Evolutionary conservation across 2,113 vertebrate genomes (phyloP), one percentile per base, ranked within the genome.

Genomic region (Talpa occidentalis): DNA sequence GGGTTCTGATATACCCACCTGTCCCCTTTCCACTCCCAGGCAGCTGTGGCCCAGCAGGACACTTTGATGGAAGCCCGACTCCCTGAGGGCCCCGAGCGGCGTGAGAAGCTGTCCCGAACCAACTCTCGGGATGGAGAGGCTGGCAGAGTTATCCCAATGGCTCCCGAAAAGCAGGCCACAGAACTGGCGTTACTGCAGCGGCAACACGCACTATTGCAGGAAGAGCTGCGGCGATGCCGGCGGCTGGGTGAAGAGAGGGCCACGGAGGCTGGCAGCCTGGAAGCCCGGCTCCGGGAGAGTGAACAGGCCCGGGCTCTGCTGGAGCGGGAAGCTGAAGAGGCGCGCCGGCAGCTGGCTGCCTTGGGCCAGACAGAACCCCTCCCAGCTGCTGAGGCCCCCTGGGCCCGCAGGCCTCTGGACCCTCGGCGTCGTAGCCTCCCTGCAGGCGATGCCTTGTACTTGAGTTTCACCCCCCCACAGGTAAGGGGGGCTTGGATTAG

Each of bases 161-260:
- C 92, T 0, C 95, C 98, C 0, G 97, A 98, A 0, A 98, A 98
- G 8, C 96, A 97, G 8, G 74, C 96, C 59, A 97, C 98, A 0
- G 99, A 99, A 67, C 98, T 99, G 95, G 98, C 98, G 0, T 96
- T 99, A 35, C 97, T 99, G 60, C 99, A 99, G 96, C 98, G 99
- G 42, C 99, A 99, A 3, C 99, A 99, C 64, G 96, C 98, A 0
- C 98, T 99, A 64, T 95, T 99, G 77, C 99, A 99, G 97, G 99
- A 99, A 66, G 99, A 99, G 97, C 98, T 99, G 79, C 97, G 98
- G 6, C 98, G 99, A 73, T 98, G 99, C 88, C 97, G 98, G 35
- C 95, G 97, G 49, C 96, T 97, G 0, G 97, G 97, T 1, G 98
- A 98, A 62, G 98, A 98, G 74, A 95, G 97, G 42, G 97, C 94